Evolutionary conservation across 2,113 vertebrate genomes (phyloP).

Genomic region (Sapayoa aenigma): DNA sequence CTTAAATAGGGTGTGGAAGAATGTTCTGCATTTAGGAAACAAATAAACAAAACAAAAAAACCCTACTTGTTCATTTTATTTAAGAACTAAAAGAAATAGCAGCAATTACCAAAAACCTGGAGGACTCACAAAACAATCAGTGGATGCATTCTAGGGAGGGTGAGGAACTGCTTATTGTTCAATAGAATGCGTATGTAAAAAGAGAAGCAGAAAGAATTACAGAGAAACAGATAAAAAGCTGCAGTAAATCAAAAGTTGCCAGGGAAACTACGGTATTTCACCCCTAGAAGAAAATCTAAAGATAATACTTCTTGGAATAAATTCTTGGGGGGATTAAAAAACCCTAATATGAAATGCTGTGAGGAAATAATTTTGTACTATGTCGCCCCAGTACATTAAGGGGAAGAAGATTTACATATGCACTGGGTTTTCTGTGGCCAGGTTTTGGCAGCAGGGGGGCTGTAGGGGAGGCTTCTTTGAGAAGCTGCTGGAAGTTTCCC

Average conservation of each 20-base stretch:
- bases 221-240: not conserved
- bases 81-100: not conserved
- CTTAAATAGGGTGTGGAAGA: not conserved
- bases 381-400: not conserved
- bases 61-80: rapidly evolving
- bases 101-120: not conserved
- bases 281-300: not conserved
- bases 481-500: too few relatives aligned
- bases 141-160: not conserved
- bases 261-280: not conserved
- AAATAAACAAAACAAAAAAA: not conserved
- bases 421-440: too few relatives aligned
- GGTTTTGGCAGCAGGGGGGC: too few relatives aligned
- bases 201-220: not conserved
- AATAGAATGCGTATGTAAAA: not conserved
- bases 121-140: not conserved
- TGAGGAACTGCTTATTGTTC: not conserved
- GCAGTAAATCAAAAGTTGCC: not conserved
- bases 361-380: not conserved
- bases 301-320: not conserved
- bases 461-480: too few relatives aligned
- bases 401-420: not conserved
- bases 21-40: not conserved
- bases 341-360: rapidly evolving
- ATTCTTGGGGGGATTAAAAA: not conserved